phyloP scores from a whole-genome alignment of 2,113 vertebrate genomes.

The Guaruba guarouba region DNA sequence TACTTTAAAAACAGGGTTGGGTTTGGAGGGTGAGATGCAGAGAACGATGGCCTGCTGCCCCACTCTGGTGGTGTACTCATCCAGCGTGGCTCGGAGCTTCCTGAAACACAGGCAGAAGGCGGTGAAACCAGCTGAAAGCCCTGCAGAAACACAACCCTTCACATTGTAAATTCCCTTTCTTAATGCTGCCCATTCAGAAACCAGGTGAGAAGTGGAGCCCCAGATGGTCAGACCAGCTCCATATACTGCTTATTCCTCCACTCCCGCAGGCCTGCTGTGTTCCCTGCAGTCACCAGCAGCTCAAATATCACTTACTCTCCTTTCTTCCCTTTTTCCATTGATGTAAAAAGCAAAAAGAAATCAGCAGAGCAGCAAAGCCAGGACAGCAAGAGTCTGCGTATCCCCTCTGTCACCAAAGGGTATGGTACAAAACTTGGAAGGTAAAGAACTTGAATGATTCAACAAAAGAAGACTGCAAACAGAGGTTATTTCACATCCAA shows the following conservation, averaged over 20 bases:
- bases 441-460: not conserved
- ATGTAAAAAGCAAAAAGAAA: not conserved
- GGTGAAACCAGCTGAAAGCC: not conserved
- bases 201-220: not conserved
- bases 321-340: not conserved
- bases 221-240: not conserved
- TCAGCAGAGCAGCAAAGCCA: not conserved
- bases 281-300: not conserved
- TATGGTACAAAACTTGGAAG: not conserved
- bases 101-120: conserved; percentile 56
- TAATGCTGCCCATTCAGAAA: not conserved
- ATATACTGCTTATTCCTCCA: accelerated
- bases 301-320: not conserved
- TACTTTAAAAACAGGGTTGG: conserved; percentile 96
- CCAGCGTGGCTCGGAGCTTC: conserved; percentile 92
- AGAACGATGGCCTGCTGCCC: conserved; percentile 98
- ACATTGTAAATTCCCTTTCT: not conserved
- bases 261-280: not conserved
- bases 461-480: not conserved
- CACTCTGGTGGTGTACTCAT: conserved; percentile 96
- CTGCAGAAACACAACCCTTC: not conserved
- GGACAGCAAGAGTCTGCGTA: not conserved
- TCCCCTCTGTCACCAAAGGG: not conserved
- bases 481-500: not conserved
- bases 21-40: conserved; percentile 97